Percentiles rank a stretch among this genome's conserved stretches.
phyloP scores from a whole-genome alignment of 2,113 vertebrate species.

The Planiliza haematocheilus region DNA sequence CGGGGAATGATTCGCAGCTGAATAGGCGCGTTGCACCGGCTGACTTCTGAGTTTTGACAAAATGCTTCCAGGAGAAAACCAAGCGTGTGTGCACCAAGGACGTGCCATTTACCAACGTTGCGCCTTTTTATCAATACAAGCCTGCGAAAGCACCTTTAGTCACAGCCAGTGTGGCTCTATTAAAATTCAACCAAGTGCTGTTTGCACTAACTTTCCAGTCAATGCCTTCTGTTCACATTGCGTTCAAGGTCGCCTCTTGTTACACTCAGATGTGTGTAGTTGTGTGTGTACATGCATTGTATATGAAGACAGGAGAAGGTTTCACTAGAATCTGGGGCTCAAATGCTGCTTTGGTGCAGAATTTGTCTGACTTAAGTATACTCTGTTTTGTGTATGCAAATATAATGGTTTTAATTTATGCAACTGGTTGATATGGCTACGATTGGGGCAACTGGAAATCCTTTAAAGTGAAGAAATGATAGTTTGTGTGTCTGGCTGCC shows the following conservation, averaged over 20 bases:
- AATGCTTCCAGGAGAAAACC: slow-evolving; percentile 50
- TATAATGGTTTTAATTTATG: too few species aligned
- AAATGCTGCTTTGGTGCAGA: slow-evolving; percentile 25
- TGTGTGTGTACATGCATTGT: slow-evolving; percentile 17
- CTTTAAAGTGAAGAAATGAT: too few species aligned
- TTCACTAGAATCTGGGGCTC: slow-evolving; percentile 20
- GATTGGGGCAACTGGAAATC: too few species aligned
- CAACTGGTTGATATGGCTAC: too few species aligned
- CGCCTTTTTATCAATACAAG: slow-evolving; percentile 30
- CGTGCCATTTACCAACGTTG: slow-evolving; percentile 19
- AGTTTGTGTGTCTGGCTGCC: background rate
- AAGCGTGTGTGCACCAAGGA: slow-evolving; percentile 54
- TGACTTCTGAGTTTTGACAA: slow-evolving; percentile 57
- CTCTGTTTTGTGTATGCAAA: background rate
- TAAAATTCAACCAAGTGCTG: slow-evolving; percentile 65
- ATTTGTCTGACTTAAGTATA: slow-evolving; percentile 28
- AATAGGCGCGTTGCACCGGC: slow-evolving; percentile 39
- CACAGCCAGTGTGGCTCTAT: slow-evolving; percentile 35
- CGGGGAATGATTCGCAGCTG: slow-evolving; percentile 59
- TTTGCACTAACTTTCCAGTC: slow-evolving; percentile 59
- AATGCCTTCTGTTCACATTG: slow-evolving; percentile 20
- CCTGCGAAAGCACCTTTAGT: slow-evolving; percentile 23
- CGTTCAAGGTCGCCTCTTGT: slow-evolving; percentile 59
- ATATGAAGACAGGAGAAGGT: slow-evolving; percentile 13
- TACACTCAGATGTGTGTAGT: slow-evolving; percentile 9